Percentiles rank a stretch among this genome's conserved stretches.
These are phyloP conservation scores for Ormia ochracea DNA, from an alignment of 2,888 invertebrate genomes.

Conservation along the genomic window DNA sequence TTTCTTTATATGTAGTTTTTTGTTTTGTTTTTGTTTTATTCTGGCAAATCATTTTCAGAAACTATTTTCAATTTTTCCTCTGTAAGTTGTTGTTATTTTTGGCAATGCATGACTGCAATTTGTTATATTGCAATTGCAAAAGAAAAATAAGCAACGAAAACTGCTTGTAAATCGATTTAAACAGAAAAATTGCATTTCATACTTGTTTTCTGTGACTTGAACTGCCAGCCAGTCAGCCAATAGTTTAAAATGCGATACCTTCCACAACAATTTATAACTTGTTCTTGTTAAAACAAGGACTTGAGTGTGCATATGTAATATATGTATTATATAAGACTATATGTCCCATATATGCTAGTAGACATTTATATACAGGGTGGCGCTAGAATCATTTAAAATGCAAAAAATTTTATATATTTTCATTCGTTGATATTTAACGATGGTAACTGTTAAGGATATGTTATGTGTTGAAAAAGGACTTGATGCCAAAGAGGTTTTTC, in stretches of 20 bases:
- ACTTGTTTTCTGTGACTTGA: constrained; percentile 11
- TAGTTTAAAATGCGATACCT: not conserved
- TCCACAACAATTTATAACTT: constrained; percentile 4
- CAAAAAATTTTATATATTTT: too few species aligned
- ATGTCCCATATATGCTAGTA: too few species aligned
- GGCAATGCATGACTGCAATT: constrained; percentile 47
- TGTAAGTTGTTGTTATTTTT: constrained; percentile 8
- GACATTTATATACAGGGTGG: too few species aligned
- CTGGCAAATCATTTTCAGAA: not conserved
- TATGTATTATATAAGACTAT: not conserved
- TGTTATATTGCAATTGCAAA: not conserved
- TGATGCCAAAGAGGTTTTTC: too few species aligned
- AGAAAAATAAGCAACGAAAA: not conserved
- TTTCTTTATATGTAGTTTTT: too few species aligned
- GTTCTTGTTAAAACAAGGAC: not conserved
- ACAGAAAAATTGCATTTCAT: constrained; percentile 43
- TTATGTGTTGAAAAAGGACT: too few species aligned
- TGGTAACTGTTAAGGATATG: too few species aligned
- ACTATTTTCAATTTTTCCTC: not conserved
- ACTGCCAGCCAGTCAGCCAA: not conserved
- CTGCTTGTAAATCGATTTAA: constrained; percentile 22
- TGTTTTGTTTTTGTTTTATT: not conserved
- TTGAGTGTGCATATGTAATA: not conserved
- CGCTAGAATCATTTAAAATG: too few species aligned
- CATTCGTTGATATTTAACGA: too few species aligned